A percentile compares a stretch with the other conserved stretches of the same genome.
Evolutionary conservation across 2,888 invertebrate species (phyloP).

Genomic region (Stenodera caucasica): DNA sequence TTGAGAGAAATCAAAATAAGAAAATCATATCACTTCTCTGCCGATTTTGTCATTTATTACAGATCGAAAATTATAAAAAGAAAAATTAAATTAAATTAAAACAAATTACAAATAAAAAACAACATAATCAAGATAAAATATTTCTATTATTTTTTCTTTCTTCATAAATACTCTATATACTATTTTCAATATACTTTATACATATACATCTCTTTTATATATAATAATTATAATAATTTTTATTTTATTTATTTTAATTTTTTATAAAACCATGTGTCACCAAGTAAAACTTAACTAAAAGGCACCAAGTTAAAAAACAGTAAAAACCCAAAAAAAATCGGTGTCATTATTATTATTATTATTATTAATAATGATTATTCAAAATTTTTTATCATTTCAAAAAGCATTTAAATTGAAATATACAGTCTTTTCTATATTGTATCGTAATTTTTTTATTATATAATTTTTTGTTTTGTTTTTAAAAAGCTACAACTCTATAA

Average conservation of each 20-base stretch:
- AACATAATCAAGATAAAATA: constrained; percentile 43
- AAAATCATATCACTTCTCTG: neutral
- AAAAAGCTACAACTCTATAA: constrained; percentile 36
- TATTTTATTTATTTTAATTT: constrained; percentile 50
- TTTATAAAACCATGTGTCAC: constrained; percentile 58
- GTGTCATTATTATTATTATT: constrained; percentile 4
- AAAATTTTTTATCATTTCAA: neutral
- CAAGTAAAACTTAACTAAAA: constrained; percentile 54
- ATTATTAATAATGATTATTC: neutral
- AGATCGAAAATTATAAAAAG: constrained; percentile 38
- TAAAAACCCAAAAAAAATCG: constrained; percentile 37
- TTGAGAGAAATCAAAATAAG: no score
- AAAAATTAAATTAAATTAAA: constrained; percentile 37
- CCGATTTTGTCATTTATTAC: neutral
- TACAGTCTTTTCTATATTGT: constrained; percentile 53
- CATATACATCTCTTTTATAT: constrained; percentile 55
- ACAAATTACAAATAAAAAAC: neutral
- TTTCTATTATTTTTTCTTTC: constrained; percentile 43
- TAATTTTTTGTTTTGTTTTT: constrained; percentile 25
- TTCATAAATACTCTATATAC: constrained; percentile 54
- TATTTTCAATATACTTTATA: constrained; percentile 56
- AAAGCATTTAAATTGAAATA: constrained; percentile 39
- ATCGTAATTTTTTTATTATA: constrained; percentile 42
- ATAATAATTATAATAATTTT: constrained; percentile 32
- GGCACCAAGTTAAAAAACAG: constrained; percentile 48